A percentile compares a stretch with the other conserved stretches of the same genome.
These are phyloP conservation scores for Parus major DNA, from an alignment of 2,113 vertebrate species.

Conservation along the genomic window DNA sequence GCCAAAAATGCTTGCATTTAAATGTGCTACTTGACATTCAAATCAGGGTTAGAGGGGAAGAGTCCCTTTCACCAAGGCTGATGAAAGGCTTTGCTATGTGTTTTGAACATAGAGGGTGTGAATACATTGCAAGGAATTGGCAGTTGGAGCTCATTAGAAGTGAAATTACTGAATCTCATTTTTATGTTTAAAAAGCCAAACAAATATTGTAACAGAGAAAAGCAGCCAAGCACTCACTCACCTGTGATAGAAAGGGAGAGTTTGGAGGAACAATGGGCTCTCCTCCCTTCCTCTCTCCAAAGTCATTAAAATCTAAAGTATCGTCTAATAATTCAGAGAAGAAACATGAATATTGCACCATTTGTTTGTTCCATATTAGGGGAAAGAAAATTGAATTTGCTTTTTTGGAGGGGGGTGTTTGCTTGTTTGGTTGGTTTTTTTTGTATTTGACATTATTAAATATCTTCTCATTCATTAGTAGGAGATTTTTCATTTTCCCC, in stretches of 20 bases:
- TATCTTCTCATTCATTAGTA: background rate
- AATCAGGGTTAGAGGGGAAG: constrained; percentile 43
- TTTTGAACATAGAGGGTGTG: background rate
- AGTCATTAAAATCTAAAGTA: background rate
- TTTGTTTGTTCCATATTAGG: background rate
- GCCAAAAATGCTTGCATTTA: constrained; percentile 54
- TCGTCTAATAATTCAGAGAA: background rate
- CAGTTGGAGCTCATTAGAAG: constrained; percentile 42
- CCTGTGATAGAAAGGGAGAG: background rate
- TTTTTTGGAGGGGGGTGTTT: background rate
- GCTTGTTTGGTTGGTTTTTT: background rate
- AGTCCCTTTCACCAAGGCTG: background rate
- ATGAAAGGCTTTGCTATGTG: constrained; percentile 31
- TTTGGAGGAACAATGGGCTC: background rate
- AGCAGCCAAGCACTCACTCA: background rate
- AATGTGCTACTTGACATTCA: constrained; percentile 64
- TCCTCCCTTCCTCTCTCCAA: background rate
- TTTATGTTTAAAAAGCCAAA: background rate
- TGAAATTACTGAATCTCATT: constrained; percentile 20
- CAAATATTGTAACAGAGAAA: background rate
- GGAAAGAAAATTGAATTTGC: background rate
- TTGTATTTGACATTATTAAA: background rate
- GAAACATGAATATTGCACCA: background rate
- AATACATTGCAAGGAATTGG: constrained; percentile 25
- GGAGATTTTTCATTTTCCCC: background rate